phyloP scores from a whole-genome alignment of 2,797 vertebrate species.

The Phylloscopus collybita region DNA sequence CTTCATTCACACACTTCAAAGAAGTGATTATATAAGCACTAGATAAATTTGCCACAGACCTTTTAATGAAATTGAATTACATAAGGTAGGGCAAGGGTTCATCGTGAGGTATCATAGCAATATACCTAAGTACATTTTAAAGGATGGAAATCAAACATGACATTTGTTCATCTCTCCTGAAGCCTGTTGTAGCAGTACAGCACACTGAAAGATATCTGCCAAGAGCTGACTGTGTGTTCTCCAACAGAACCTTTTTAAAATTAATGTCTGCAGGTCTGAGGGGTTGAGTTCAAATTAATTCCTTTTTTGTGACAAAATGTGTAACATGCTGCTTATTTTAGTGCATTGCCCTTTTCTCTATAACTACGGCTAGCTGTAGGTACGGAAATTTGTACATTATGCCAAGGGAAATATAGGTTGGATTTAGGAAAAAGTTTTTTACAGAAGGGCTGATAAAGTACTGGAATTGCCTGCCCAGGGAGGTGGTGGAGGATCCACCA shows the following conservation, averaged over 20 bases:
- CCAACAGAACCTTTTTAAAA: not conserved
- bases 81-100: slow-evolving; percentile 43
- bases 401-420: not conserved
- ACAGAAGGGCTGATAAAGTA: not conserved
- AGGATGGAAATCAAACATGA: not conserved
- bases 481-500: not conserved
- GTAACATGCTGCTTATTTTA: not conserved
- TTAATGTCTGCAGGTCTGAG: not conserved
- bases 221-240: not conserved
- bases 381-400: not conserved
- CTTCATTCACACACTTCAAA: slow-evolving; percentile 72
- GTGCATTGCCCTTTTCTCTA: not conserved
- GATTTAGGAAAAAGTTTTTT: not conserved
- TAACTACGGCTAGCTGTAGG: not conserved
- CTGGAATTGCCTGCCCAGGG: not conserved
- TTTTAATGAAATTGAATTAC: slow-evolving; percentile 61
- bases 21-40: slow-evolving; percentile 54
- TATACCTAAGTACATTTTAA: slow-evolving; percentile 4
- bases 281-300: not conserved
- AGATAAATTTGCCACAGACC: slow-evolving; percentile 53
- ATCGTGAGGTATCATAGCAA: not conserved
- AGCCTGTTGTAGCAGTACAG: not conserved
- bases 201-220: not conserved
- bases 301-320: not conserved
- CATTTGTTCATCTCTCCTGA: not conserved